Evolutionary conservation across 2,797 vertebrate species (phyloP).

Genomic region (Ptychobarbus kaznakovi): DNA sequence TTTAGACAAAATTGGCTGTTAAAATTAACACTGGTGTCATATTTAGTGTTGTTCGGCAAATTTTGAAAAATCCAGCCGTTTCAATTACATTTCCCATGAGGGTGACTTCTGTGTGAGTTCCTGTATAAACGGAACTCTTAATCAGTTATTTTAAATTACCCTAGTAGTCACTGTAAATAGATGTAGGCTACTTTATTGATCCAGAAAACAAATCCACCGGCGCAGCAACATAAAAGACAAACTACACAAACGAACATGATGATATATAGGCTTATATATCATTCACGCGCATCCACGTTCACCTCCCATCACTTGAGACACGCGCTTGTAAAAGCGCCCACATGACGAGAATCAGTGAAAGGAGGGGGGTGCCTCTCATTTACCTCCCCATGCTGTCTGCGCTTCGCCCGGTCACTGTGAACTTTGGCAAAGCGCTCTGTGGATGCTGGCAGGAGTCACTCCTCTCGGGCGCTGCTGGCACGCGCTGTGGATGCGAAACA

Average conservation of each 20-base stretch:
- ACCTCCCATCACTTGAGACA: neutral
- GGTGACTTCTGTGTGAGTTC: too few species aligned
- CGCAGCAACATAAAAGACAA: neutral
- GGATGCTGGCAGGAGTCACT: constrained; percentile 21
- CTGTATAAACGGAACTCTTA: neutral
- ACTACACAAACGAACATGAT: neutral
- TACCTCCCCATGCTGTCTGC: constrained; percentile 51
- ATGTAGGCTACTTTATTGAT: neutral
- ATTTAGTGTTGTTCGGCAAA: neutral
- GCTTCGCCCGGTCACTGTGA: constrained; percentile 50
- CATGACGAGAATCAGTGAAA: neutral
- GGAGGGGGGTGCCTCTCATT: constrained; percentile 17
- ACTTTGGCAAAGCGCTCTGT: constrained; percentile 35
- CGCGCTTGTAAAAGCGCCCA: neutral
- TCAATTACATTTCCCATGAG: neutral
- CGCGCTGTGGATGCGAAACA: constrained; percentile 53
- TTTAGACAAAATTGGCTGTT: neutral
- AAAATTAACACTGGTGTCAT: neutral
- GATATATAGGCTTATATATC: neutral
- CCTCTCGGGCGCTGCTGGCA: constrained; percentile 55
- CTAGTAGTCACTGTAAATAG: neutral
- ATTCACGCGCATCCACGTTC: neutral
- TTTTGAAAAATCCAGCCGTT: neutral
- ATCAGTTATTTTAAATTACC: neutral
- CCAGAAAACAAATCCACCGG: neutral